phyloP scores from a whole-genome alignment of 2,113 vertebrate genomes.

The Bubo scandiacus region DNA sequence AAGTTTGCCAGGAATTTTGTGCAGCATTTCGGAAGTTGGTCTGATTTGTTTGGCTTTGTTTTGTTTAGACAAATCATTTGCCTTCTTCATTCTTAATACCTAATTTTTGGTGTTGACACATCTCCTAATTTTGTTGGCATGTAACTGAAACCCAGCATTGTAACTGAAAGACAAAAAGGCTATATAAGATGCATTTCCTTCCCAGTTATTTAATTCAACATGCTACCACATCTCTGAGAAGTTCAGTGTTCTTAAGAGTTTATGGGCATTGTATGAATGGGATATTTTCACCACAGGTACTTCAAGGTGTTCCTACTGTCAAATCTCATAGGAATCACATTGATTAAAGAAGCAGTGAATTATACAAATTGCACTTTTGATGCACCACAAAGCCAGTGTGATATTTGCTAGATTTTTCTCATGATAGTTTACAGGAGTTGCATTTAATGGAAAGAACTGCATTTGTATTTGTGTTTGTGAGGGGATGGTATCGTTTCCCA shows the following conservation, averaged over 20 bases:
- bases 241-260: not conserved
- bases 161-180: not conserved
- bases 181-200: not conserved
- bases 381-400: fast-evolving
- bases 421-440: not conserved
- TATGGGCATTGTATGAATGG: not conserved
- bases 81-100: not conserved
- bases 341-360: not conserved
- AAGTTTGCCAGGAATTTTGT: not conserved
- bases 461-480: not conserved
- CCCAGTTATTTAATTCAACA: not conserved
- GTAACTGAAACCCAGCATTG: not conserved
- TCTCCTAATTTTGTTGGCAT: not conserved
- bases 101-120: not conserved
- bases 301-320: not conserved
- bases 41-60: not conserved
- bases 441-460: not conserved
- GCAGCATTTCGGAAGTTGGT: not conserved
- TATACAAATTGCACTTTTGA: not conserved
- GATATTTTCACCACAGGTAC: not conserved
- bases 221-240: not conserved
- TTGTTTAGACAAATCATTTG: not conserved
- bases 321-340: fast-evolving
- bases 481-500: not conserved
- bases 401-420: not conserved